phyloP scores from a whole-genome alignment of 2,113 vertebrate genomes.

The Protomyctophum bolini region DNA sequence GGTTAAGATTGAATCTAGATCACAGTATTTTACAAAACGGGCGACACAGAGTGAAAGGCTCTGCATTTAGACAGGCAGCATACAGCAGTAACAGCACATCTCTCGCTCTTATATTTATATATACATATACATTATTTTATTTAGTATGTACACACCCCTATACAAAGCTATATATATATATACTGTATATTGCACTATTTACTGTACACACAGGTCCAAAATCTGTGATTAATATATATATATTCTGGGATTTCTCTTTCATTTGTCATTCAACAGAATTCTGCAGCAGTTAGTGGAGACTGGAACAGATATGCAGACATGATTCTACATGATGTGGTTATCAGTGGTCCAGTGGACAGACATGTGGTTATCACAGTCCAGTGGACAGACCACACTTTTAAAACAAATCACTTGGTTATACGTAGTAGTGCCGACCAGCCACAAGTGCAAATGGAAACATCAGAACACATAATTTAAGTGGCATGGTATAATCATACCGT shows the following conservation, averaged over 20 bases:
- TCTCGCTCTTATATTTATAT: neutral
- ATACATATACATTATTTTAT: conserved; percentile 9
- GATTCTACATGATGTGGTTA: neutral
- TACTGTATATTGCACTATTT: conserved; percentile 25
- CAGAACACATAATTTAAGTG: conserved; percentile 11
- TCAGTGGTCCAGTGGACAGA: neutral
- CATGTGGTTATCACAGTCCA: too few species aligned
- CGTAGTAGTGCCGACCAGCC: conserved; percentile 3
- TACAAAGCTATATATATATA: conserved; percentile 26
- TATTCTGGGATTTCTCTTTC: neutral
- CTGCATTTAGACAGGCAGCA: conserved; percentile 23
- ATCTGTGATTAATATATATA: conserved; percentile 9
- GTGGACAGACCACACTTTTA: neutral
- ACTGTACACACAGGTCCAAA: conserved; percentile 29
- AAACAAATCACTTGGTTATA: conserved; percentile 18
- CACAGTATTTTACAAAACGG: neutral
- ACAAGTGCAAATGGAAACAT: conserved; percentile 13
- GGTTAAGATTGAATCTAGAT: neutral
- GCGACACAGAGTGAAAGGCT: conserved; percentile 6
- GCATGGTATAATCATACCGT: neutral
- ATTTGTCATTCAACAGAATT: neutral
- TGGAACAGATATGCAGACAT: neutral
- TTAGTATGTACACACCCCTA: conserved; percentile 45
- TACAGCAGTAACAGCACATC: conserved; percentile 1
- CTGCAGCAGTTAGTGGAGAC: neutral